phyloP scores from a whole-genome alignment of 2,888 invertebrate species.

The Oscheius sp. region DNA sequence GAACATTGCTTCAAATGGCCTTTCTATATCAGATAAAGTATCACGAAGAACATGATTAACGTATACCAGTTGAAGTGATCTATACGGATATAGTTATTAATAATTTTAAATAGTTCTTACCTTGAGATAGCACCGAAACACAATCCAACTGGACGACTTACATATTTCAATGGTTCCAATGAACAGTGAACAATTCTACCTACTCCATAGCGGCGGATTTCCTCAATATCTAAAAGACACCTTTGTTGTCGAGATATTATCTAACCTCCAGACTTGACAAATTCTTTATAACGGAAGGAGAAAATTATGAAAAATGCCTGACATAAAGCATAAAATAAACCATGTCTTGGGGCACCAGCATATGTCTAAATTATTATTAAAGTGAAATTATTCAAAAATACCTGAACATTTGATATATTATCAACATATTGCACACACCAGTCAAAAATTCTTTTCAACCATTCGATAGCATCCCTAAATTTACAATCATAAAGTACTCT shows the following conservation, averaged over 20 bases:
- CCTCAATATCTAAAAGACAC: slow-evolving; percentile 76
- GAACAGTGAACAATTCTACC: slow-evolving; percentile 85
- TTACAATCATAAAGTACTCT: not conserved
- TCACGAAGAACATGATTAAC: slow-evolving; percentile 58
- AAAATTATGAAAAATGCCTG: slow-evolving; percentile 92
- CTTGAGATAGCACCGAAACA: slow-evolving; percentile 72
- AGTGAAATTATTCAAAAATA: not conserved
- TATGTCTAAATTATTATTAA: not conserved
- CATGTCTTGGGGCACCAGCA: slow-evolving; percentile 74
- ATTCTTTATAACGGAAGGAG: slow-evolving; percentile 85
- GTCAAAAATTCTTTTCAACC: slow-evolving; percentile 54
- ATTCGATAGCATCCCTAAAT: slow-evolving; percentile 47
- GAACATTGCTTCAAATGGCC: slow-evolving; percentile 57
- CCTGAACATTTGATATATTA: slow-evolving; percentile 34
- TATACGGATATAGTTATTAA: no score
- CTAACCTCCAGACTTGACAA: slow-evolving; percentile 75
- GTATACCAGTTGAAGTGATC: slow-evolving; percentile 64
- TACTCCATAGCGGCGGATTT: slow-evolving; percentile 84
- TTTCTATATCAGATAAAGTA: slow-evolving; percentile 33
- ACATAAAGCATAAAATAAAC: slow-evolving; percentile 89
- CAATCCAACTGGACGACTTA: slow-evolving; percentile 73
- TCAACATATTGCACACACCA: slow-evolving; percentile 61
- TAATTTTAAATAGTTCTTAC: slow-evolving; percentile 28
- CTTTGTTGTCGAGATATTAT: not conserved
- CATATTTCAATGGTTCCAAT: slow-evolving; percentile 87